A percentile compares a stretch with the other conserved stretches of the same genome.
These are phyloP conservation scores for Macrobrachium nipponense DNA, from an alignment of 1,140 invertebrate genomes.

Conservation along the genomic window DNA sequence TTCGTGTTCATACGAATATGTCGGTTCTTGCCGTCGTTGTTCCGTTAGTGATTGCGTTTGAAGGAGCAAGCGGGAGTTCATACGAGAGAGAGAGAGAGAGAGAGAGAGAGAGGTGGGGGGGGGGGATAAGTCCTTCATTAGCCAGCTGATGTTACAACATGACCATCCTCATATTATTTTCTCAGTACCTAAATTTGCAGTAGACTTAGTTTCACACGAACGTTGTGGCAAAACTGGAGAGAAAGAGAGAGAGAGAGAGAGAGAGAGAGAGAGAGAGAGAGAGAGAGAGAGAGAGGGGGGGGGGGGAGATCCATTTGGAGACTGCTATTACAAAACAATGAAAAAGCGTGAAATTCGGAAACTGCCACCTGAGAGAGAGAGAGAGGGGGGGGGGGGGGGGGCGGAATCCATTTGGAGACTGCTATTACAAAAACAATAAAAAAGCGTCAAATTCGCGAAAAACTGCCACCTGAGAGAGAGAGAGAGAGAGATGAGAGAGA, in stretches of 20 bases:
- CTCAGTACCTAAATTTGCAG: too few relatives aligned
- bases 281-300: constrained; percentile 10
- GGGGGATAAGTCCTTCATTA: too few relatives aligned
- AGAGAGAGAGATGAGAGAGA: not conserved
- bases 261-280: constrained; percentile 14
- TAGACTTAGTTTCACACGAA: too few relatives aligned
- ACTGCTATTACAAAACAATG: not conserved
- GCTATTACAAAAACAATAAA: not conserved
- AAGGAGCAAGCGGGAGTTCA: not conserved
- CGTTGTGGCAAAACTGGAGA: too few relatives aligned
- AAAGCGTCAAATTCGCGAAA: too few relatives aligned
- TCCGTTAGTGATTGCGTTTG: too few relatives aligned
- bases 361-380: constrained; percentile 7
- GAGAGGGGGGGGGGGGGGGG: not conserved
- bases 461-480: not conserved
- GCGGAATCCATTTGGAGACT: not conserved
- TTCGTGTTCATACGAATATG: too few relatives aligned
- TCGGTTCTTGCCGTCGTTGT: too few relatives aligned
- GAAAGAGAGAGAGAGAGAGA: constrained; percentile 14
- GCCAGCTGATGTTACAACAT: too few relatives aligned
- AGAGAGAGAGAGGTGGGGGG: not conserved
- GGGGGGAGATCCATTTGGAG: too few relatives aligned
- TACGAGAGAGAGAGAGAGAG: constrained; percentile 13
- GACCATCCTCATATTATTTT: too few relatives aligned
- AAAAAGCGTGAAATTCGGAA: too few relatives aligned